Evolutionary conservation across 2,113 vertebrate genomes (phyloP).

Genomic region (Cyrtonyx montezumae): DNA sequence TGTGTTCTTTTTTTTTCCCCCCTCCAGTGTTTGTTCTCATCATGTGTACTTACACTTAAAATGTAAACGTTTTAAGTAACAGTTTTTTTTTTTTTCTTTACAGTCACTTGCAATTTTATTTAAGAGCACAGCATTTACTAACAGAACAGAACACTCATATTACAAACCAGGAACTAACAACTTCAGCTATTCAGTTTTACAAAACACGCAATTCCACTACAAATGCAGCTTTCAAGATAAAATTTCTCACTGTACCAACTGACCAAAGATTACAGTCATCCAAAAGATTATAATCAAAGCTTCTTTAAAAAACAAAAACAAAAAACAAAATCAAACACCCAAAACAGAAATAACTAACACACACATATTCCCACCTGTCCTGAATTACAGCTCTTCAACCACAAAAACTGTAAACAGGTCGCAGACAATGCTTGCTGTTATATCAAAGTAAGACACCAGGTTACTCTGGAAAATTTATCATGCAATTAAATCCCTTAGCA

Average conservation of each 20-base stretch:
- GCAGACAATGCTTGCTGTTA: neutral
- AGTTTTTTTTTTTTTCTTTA: neutral
- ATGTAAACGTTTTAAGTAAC: neutral
- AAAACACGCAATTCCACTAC: neutral
- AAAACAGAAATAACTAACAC: neutral
- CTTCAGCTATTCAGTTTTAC: neutral
- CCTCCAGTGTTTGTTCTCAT: neutral
- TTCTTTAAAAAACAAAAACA: neutral
- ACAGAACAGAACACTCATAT: neutral
- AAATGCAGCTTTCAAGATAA: neutral
- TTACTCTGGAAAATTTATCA: constrained; percentile 24
- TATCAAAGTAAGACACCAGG: neutral
- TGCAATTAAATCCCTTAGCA: constrained; percentile 23
- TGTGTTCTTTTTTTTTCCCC: too few relatives aligned
- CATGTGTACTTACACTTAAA: neutral
- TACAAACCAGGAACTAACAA: neutral
- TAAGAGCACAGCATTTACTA: neutral
- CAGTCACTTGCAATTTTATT: neutral
- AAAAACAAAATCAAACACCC: neutral
- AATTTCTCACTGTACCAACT: neutral
- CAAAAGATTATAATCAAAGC: neutral
- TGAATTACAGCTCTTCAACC: neutral
- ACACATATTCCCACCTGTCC: neutral
- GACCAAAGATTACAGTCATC: neutral
- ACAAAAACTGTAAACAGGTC: neutral